phyloP scores from a whole-genome alignment of 2,113 vertebrate genomes.

The Sander vitreus region DNA sequence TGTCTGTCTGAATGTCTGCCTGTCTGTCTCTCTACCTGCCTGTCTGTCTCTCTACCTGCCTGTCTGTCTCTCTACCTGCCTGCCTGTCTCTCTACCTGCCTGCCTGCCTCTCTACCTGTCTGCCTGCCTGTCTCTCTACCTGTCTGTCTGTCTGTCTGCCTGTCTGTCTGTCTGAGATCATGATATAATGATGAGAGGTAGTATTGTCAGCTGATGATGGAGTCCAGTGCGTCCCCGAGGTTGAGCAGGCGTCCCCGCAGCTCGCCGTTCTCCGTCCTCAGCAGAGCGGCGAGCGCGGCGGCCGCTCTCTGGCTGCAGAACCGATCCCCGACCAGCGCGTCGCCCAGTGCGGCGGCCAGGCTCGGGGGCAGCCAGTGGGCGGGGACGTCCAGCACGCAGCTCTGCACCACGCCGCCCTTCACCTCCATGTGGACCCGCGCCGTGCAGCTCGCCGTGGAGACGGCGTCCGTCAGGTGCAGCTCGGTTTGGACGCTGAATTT shows the following conservation, averaged over 20 bases:
- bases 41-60: too few relatives aligned
- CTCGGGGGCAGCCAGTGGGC: constrained; percentile 85
- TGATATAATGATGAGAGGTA: too few relatives aligned
- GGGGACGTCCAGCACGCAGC: constrained; percentile 83
- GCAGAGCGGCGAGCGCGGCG: constrained; percentile 56
- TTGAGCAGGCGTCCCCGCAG: constrained; percentile 60
- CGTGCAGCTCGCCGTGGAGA: rapidly evolving
- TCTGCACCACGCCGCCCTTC: constrained; percentile 88
- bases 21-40: too few relatives aligned
- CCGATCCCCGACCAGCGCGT: constrained; percentile 83
- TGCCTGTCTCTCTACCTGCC: too few relatives aligned
- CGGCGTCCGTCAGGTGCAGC: constrained; percentile 78
- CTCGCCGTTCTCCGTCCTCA: constrained; percentile 72
- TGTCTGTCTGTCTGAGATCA: too few relatives aligned
- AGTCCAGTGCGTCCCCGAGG: constrained; percentile 86
- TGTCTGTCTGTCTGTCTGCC: too few relatives aligned
- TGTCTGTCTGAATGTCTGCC: too few relatives aligned
- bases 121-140: too few relatives aligned
- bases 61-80: too few relatives aligned
- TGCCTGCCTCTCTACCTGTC: too few relatives aligned
- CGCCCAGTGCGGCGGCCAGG: constrained; percentile 79
- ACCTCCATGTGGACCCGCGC: constrained; percentile 83
- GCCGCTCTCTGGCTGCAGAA: constrained; percentile 86
- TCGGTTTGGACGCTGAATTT: constrained; percentile 87
- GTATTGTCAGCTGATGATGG: constrained; percentile 82